Evolutionary conservation across 2,888 invertebrate genomes (phyloP).

Genomic region (Phengaris alcon): DNA sequence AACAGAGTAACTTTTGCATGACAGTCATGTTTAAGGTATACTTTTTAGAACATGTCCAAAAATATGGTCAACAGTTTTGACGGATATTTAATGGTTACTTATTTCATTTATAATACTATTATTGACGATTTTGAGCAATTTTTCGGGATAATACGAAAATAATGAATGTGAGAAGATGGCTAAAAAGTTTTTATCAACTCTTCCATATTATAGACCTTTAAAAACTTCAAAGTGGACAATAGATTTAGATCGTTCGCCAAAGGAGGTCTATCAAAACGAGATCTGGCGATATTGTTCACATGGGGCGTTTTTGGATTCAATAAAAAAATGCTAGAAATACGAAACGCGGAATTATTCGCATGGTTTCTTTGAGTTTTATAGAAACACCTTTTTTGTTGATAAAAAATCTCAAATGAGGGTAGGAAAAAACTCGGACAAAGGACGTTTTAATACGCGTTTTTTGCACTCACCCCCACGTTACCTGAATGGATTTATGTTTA

Average conservation of each 20-base stretch:
- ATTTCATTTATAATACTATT: too few species aligned
- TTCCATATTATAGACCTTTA: slow-evolving; percentile 40
- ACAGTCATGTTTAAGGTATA: slow-evolving; percentile 36
- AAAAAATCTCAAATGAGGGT: slow-evolving; percentile 72
- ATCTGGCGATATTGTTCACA: slow-evolving; percentile 70
- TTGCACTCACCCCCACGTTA: slow-evolving; percentile 45
- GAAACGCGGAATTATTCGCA: slow-evolving; percentile 79
- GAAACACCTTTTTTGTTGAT: slow-evolving; percentile 72
- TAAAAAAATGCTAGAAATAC: slow-evolving; percentile 67
- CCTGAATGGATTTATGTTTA: slow-evolving; percentile 29
- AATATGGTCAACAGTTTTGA: slow-evolving; percentile 21
- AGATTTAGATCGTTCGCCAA: slow-evolving; percentile 57
- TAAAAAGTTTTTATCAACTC: slow-evolving; percentile 55
- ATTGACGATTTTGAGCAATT: not conserved
- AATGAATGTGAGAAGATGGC: not conserved
- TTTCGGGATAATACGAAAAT: slow-evolving; percentile 1
- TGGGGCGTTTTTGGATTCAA: slow-evolving; percentile 62
- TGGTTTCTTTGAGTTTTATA: slow-evolving; percentile 75
- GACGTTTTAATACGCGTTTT: slow-evolving; percentile 64
- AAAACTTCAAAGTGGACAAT: slow-evolving; percentile 65
- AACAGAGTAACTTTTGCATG: not conserved
- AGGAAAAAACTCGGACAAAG: slow-evolving; percentile 64
- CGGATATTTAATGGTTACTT: not conserved
- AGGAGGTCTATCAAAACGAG: slow-evolving; percentile 75
- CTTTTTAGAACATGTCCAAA: not conserved